Evolutionary conservation across 2,113 vertebrate species (phyloP), one percentile per base, ranked within the genome.

Genomic region (Larimichthys crocea): DNA sequence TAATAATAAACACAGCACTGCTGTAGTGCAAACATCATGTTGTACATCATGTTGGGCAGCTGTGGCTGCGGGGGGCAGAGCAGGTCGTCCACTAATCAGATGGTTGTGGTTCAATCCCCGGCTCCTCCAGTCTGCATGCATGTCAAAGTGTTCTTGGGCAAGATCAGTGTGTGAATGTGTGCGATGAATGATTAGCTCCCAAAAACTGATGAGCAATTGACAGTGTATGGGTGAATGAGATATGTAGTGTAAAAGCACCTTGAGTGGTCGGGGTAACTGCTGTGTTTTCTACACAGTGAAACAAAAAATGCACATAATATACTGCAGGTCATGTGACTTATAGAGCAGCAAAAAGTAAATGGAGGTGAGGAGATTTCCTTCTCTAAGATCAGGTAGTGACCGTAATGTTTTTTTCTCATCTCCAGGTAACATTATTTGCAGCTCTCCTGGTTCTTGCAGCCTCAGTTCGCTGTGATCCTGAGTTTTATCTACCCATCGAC

Each of bases 401-500:
- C 24, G 10, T 42, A 0, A 49, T 66, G 15, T 60, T 26, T 26
- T 64, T 17, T 80, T 10, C 24, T 80, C 11, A 29, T 10, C 0
- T 31, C 2, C 62, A 88, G 80, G 44, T 9, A 15, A 56, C 44
- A 56, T 40, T 83, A 6, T 3, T 80, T 3, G 1, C 42, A 12
- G 59, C 76, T 65, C 17, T 89, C 46, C 78, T 88, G 50, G 6
- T 64, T 31, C 24, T 80, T 5, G 57, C 16, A 6, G 26, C 75
- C 26, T 73, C 67, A 10, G 59, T 52, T 31, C 72, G 40, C 40
- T 72, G 66, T 0, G 50, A 60, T n/a, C 71, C 83, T 2, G n/a
- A 79, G 26, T 53, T 48, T 9, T 53, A 40, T 52, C 60, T 75
- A 24, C 89, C 84, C 0, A 14, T 76, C 3, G 80, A 91, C 76